phyloP scores from a whole-genome alignment of 2,113 vertebrate species.

The Grus americana region DNA sequence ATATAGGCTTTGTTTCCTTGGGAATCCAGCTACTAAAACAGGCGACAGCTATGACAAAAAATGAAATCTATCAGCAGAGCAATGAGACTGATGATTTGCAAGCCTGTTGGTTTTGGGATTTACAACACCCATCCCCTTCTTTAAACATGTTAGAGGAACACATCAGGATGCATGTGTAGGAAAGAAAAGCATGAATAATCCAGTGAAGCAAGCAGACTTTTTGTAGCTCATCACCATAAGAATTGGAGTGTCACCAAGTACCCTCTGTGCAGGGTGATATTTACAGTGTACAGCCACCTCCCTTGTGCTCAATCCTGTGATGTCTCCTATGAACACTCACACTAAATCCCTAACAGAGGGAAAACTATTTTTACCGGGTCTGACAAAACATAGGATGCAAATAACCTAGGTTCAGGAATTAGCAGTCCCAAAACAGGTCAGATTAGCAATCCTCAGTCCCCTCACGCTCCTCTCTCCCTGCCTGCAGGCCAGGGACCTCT shows the following conservation, averaged over 20 bases:
- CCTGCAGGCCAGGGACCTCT: background rate
- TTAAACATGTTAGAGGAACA: background rate
- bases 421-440: background rate
- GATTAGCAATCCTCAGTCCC: background rate
- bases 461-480: too few species aligned
- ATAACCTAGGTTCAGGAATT: background rate
- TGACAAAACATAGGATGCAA: background rate
- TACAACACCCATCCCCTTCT: background rate
- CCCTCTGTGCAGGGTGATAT: background rate
- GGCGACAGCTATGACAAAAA: constrained; percentile 16
- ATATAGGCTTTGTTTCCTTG: constrained; percentile 37
- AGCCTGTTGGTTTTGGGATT: background rate
- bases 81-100: background rate
- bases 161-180: background rate
- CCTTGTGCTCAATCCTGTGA: background rate
- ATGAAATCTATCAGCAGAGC: background rate
- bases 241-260: background rate
- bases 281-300: background rate
- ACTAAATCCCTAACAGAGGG: background rate
- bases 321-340: background rate
- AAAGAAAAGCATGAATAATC: background rate
- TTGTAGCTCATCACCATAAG: background rate
- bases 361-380: background rate
- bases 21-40: constrained; percentile 25
- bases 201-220: background rate